Base-by-base conservation (phyloP, 2,797 vertebrate species). In the Aplochiton taeniatus region DNA sequence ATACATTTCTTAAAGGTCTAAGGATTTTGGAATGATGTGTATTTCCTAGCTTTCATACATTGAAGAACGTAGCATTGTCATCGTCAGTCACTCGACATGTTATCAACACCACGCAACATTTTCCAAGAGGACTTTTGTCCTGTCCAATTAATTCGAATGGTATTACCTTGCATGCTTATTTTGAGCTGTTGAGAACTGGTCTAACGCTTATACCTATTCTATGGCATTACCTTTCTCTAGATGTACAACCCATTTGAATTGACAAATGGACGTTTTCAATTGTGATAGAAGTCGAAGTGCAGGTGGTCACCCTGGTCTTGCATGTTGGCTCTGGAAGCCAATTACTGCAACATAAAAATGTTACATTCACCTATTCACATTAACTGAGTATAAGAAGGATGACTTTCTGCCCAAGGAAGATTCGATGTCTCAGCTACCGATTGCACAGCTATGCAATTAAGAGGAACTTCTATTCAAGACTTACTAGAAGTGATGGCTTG, bases 211-310 rank as follows among this genome's bases (percentile, higher is more conserved):
- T 57, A 51, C 59, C 65, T 58, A 17, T 52, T 53, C 52, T 58
- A 63, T 55, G 54, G 31, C 68, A 57, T 70, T 10, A 49, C 41
- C 51, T 1, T 44, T 48, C 56, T 74, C 18, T 70, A 61, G 65
- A 60, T 31, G 61, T 68, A 59, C 61, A 83, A 79, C 63, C 69
- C 18, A 9, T 74, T 70, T 76, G 75, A 81, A 76, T 19, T 68
- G 63, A 63, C 62, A 54, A 71, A 7, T 69, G 41, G 64, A 20
- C 60, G 44, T 58, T 73, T 54, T 13, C 63, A 72, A 46, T 50
- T 58, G 18, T 82, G 77, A 71, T 49, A 45, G 51, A 70, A 54
- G 58, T 68, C 75, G 81, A 87, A 89, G 84, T 91, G 85, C 87
- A 90, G 88, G 83, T 87, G 79, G 57, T 82, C 70, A 68, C 75